phyloP scores from a whole-genome alignment of 2,797 vertebrate species.

The Thaleichthys pacificus region DNA sequence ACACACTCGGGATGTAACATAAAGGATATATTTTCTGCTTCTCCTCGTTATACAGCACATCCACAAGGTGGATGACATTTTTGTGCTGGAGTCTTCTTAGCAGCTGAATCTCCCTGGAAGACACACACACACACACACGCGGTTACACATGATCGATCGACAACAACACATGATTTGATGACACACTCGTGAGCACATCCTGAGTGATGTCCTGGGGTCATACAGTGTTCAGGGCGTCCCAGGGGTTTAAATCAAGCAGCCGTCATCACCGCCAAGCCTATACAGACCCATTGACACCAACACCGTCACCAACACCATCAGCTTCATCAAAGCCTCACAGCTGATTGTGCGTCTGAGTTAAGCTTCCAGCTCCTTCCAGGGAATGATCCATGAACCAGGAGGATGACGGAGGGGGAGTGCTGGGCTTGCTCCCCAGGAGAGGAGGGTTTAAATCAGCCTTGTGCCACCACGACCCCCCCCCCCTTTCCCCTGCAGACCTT shows the following conservation, averaged over 20 bases:
- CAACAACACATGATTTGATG: neutral
- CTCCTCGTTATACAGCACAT: slow-evolving; percentile 87
- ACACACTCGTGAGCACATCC: too few relatives aligned
- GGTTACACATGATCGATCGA: neutral
- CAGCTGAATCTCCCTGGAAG: slow-evolving; percentile 84
- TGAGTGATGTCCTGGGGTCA: too few relatives aligned
- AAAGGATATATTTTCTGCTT: slow-evolving; percentile 94
- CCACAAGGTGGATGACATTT: slow-evolving; percentile 89
- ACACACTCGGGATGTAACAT: neutral
- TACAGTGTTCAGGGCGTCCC: too few relatives aligned
- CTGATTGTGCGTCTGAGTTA: too few relatives aligned
- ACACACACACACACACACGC: neutral
- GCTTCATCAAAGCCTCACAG: neutral
- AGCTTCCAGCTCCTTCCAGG: too few relatives aligned
- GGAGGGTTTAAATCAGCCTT: neutral
- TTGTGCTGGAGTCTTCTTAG: slow-evolving; percentile 82
- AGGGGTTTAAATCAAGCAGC: too few relatives aligned
- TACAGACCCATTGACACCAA: too few relatives aligned
- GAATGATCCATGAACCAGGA: neutral
- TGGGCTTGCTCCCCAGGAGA: neutral
- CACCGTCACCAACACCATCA: neutral
- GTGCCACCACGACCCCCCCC: too few relatives aligned
- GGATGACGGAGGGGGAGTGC: neutral
- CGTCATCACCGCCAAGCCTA: too few relatives aligned
- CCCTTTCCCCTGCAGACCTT: neutral